Base-by-base conservation (phyloP, 2,113 vertebrate species). In the Ammodytes marinus region DNA sequence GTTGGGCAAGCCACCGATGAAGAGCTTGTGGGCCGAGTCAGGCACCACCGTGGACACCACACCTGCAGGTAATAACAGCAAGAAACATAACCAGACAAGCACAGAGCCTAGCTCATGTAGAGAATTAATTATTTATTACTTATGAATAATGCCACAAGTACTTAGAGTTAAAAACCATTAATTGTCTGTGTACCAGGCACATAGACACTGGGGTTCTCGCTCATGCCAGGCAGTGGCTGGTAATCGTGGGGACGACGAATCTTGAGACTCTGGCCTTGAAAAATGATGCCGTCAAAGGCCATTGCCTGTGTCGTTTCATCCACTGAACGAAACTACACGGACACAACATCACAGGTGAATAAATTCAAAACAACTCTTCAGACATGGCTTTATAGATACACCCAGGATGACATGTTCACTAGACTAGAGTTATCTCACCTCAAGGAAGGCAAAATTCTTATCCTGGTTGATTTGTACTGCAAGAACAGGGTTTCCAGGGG, bases 401-500 rank as follows among this genome's bases (percentile, higher is more conserved):
- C 3, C 4, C 5, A 14, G 2, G 2, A 60, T 3, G 0, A 15
- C 17, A 47, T 2, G 37, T 9, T 40, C 27, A 57, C 4, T 2
- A 14, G 2, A 2, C 1, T 8, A 6, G 27, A 27, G 27, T 5
- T 5, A 2, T 15, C 92, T 73, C 54, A 97, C 97, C 96, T 98
- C 97, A 81, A 98, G 90, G 83, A 98, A 98, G 81, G 97, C 97
- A 92, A 98, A 98, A 77, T 98, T 98, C 93, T 98, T 98, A 80
- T 98, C 97, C 90, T 98, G 97, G 86, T 98, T 98, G 77, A 98
- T 98, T 93, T 98, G 97, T 74, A 98, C 97, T 13, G 97, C 97
- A 75, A 98, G 95, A 11, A 98, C 96, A 0, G 97, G 97, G 84
- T 98, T 98, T n/a, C 97, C 97, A n/a, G 96, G 96, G 19, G 97